Base-by-base conservation (phyloP, 2,888 invertebrate species). In the Myopa testacea region DNA sequence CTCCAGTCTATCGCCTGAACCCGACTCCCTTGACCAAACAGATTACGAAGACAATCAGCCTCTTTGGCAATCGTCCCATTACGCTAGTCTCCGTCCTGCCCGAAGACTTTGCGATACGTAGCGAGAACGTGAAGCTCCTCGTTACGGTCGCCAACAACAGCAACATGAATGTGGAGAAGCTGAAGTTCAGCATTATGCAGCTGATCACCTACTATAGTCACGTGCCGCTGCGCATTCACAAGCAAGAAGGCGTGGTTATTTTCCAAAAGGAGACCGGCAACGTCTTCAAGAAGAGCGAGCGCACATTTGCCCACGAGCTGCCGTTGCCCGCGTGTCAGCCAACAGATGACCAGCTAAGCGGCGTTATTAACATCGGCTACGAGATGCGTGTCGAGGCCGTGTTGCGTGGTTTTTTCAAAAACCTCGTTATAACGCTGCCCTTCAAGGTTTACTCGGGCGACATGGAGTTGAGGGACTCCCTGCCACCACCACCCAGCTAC, bases 191-290 rank as follows among this genome's bases (percentile, higher is more conserved):
- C 58, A 82, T 87, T 1, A 81, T 85, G 40, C 89, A 89, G 82
- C 83, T 85, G 72, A 81, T 89, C 52, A 84, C 82, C 40, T 89
- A 89, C 81, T 85, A 84, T 55, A 89, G 88, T 77, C 86, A 86
- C 70, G 83, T 86, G 26, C 89, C 89, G 1, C 74, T 88, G 67
- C 81, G 85, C 6, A 84, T 86, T 45, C 84, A 84, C 37, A 88
- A 88, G 81, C 82, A 84, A 37, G 89, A 89, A 80, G 84, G 87
- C 52, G 80, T 87, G 26, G 83, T 85, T 14, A 84, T 89, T 77
- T 86, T 87, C 73, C 87, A 83, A 67, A 89, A 89, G 81, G 89
- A 89, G 82, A 88, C 89, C 0, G 89, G 89, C 1, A 85, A 88
- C 0, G 88, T 89, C 70, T 85, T 86, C 26, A 89, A 89, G 80